Evolutionary conservation across 2,888 invertebrate species (phyloP).

Genomic region (Drosophila neotestacea): DNA sequence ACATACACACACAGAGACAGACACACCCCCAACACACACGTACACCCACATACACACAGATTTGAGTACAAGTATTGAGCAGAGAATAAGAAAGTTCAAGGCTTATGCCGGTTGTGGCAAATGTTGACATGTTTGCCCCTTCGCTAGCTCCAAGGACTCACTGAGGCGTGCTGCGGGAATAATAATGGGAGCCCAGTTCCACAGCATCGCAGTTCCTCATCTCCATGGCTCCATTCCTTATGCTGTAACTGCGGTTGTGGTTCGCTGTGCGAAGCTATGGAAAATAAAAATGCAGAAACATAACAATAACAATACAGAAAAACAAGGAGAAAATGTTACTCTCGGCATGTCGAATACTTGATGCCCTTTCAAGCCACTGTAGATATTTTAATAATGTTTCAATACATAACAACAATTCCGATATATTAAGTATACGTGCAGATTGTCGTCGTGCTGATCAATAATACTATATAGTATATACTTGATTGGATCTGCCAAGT

Average conservation of each 20-base stretch:
- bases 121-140: constrained; percentile 64
- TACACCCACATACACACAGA: background rate
- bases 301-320: constrained; percentile 39
- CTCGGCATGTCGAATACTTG: too few species aligned
- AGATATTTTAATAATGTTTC: too few species aligned
- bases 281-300: constrained; percentile 54
- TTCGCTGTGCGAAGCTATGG: constrained; percentile 21
- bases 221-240: constrained; percentile 6
- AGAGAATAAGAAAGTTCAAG: constrained; percentile 63
- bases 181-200: constrained; percentile 54
- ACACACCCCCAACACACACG: constrained; percentile 16
- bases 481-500: too few species aligned
- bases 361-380: background rate
- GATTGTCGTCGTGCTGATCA: too few species aligned
- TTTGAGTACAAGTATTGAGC: background rate
- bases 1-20: constrained; percentile 2
- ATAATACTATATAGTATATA: too few species aligned
- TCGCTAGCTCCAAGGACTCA: constrained; percentile 52
- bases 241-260: constrained; percentile 18
- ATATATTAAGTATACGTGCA: too few species aligned
- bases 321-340: background rate
- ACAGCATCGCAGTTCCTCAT: constrained; percentile 14
- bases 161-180: constrained; percentile 60
- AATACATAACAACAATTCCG: too few species aligned
- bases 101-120: constrained; percentile 61